Evolutionary conservation across 1,140 invertebrate species (phyloP).

Genomic region (Drosophila arizonae): DNA sequence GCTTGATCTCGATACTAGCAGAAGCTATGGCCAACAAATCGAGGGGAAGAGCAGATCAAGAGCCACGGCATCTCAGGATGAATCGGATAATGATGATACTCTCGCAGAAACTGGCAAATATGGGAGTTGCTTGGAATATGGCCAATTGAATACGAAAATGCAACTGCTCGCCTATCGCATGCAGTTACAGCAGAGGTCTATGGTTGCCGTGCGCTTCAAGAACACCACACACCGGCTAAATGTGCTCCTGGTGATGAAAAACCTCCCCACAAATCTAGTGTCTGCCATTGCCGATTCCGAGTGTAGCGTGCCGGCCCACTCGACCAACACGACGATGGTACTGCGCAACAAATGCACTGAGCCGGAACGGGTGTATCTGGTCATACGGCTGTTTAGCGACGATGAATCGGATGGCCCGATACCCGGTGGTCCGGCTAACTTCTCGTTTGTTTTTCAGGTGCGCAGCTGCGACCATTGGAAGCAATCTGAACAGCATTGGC

Average conservation of each 20-base stretch:
- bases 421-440: constrained; percentile 18
- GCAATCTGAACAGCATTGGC: constrained; percentile 12
- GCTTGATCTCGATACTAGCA: too few species aligned
- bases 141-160: background rate
- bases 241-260: constrained; percentile 1
- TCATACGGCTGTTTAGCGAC: background rate
- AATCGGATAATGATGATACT: background rate
- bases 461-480: constrained; percentile 45
- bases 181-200: constrained; percentile 11
- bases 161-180: constrained; percentile 39
- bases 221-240: constrained; percentile 29
- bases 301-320: constrained; percentile 19
- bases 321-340: constrained; percentile 16
- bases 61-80: too few species aligned
- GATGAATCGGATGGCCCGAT: background rate
- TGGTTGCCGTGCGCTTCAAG: constrained; percentile 43
- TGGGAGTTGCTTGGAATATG: background rate
- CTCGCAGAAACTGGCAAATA: constrained; percentile 23
- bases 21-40: too few species aligned
- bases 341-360: constrained; percentile 45
- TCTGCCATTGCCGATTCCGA: background rate
- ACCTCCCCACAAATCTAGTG: background rate
- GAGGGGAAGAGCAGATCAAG: too few species aligned
- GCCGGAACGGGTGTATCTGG: constrained; percentile 30
- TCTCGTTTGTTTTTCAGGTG: constrained; percentile 46